Evolutionary conservation across 2,113 vertebrate species (phyloP), one percentile per base, ranked within the genome.

Genomic region (Megaleporinus macrocephalus): DNA sequence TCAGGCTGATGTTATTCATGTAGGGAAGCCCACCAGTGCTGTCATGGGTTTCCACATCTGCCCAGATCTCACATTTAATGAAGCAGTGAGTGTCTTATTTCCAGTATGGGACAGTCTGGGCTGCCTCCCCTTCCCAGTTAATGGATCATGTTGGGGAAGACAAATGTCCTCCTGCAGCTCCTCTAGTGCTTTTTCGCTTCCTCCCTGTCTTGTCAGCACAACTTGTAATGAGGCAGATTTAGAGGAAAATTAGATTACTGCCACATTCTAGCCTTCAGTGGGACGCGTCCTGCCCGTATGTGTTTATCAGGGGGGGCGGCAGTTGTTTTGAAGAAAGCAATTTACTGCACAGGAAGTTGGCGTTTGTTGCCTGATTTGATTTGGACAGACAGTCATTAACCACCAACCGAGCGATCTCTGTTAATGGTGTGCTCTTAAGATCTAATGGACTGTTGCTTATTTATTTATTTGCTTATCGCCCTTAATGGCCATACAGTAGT

Each of bases 401-500:
- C 92, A 83, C 91, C 90, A 91, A 89, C 89, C 80, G 89, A 81
- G 86, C 36, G 71, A 74, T 73, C 76, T 61, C 81, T 69, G 77
- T 77, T 87, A 83, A 83, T 87, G 86, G 83, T 75, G 91, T 90
- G 90, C 91, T 92, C 87, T 93, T 89, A 93, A 90, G 91, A 91
- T 90, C 91, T 93, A 92, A 93, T 92, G 92, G 92, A 91, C 88
- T 90, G 89, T 83, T 89, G 91, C 92, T 93, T 91, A 91, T 93
- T 92, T 92, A 94, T 93, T 93, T 91, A 92, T 92, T 90, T 91
- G 88, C 91, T 86, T 86, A 77, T 82, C 87, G 84, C 88, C 87
- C 89, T 89, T 83, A 90, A 89, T 89, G 89, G 86, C 87, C 86
- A 82, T 86, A 84, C 68, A 79, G 87, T 70, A 73, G 59, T 78